A percentile compares a stretch with the other conserved stretches of the same genome.
phyloP scores from a whole-genome alignment of 2,113 vertebrate species.

The Arenaria interpres region DNA sequence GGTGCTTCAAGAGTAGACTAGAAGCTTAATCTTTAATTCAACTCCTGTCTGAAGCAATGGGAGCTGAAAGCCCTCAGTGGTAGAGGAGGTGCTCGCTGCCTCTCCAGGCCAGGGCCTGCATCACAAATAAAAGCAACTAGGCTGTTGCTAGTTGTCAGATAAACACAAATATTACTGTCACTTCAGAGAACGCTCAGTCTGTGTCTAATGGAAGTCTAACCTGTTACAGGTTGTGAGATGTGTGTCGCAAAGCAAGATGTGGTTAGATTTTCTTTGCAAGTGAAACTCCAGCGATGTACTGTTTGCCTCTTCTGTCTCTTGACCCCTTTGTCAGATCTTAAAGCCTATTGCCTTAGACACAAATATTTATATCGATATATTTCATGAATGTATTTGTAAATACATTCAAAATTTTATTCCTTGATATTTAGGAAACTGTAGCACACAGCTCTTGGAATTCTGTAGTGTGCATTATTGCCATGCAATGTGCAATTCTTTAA shows the following conservation, averaged over 20 bases:
- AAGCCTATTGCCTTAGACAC: not conserved
- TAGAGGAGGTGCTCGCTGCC: not conserved
- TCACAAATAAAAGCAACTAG: not conserved
- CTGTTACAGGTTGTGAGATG: not conserved
- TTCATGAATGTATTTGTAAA: not conserved
- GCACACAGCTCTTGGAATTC: not conserved
- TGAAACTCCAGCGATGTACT: not conserved
- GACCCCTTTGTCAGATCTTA: not conserved
- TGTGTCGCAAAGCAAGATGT: not conserved
- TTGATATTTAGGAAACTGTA: not conserved
- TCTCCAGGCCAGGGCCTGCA: not conserved
- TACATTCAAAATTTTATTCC: not conserved
- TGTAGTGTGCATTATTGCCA: not conserved
- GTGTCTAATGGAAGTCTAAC: not conserved
- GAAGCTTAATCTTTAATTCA: not conserved
- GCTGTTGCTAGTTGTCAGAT: not conserved
- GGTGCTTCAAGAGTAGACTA: not conserved
- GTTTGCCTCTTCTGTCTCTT: not conserved
- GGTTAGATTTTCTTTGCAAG: not conserved
- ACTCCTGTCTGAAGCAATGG: not conserved
- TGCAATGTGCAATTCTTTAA: not conserved
- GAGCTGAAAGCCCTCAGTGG: not conserved
- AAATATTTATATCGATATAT: not conserved
- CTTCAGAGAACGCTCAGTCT: not conserved
- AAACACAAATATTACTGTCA: not conserved